Evolutionary conservation across 2,888 invertebrate species (phyloP).

Genomic region (Agriotes lineatus): DNA sequence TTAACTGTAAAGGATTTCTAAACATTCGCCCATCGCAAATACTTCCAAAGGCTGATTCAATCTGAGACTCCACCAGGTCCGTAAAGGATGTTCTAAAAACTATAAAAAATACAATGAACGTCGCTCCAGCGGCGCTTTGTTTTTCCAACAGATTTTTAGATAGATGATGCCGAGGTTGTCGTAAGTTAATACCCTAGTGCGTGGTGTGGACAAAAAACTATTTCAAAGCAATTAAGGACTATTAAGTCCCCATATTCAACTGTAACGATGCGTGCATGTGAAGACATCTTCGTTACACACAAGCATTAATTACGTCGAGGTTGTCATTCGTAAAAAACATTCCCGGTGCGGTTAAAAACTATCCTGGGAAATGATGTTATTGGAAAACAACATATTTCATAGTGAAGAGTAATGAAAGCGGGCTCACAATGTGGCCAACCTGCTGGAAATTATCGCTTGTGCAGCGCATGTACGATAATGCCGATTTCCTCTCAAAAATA

Average conservation of each 20-base stretch:
- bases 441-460: conserved; percentile 8
- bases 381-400: neutral
- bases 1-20: too few relatives aligned
- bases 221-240: conserved; percentile 34
- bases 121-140: neutral
- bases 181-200: conserved; percentile 24
- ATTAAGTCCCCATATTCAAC: conserved; percentile 27
- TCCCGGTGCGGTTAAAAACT: neutral
- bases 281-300: conserved; percentile 10
- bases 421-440: conserved; percentile 3
- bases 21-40: too few relatives aligned
- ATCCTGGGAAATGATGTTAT: neutral
- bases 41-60: too few relatives aligned
- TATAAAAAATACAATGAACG: neutral
- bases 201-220: conserved; percentile 25
- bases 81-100: too few relatives aligned
- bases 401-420: neutral
- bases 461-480: neutral
- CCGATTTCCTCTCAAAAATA: conserved; percentile 10
- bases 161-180: conserved; percentile 1
- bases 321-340: neutral
- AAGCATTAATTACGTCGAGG: conserved; percentile 9
- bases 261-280: conserved; percentile 21
- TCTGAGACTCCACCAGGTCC: too few relatives aligned
- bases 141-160: conserved; percentile 5